Evolutionary conservation across 2,888 invertebrate genomes (phyloP), one percentile per base, ranked within the genome.

Genomic region (Crocallis elinguaria): DNA sequence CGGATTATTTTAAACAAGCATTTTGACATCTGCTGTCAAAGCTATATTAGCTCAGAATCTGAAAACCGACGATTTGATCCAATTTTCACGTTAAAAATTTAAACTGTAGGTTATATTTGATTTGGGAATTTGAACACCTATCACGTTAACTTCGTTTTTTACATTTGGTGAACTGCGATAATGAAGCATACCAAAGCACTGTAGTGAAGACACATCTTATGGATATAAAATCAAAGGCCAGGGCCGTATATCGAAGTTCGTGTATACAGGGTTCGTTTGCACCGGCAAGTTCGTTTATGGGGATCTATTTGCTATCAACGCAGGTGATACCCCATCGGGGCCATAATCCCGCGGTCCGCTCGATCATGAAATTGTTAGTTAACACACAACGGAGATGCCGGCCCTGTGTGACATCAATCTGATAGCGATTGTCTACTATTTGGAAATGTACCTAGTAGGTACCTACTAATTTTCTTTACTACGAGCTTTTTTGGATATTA

Each of bases 351-450:
- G 49, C 48, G 49, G 57, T 38, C 57, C 60, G 62, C 54, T 64
- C 64, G 55, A 53, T 64, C 68, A 63, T 66, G 62, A 71, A 71
- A 71, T 71, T 68, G 68, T 59, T 71, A 69, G 69, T 71, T 68
- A 71, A 67, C 63, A 38, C 52, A 36, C 46, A 39, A 52, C 42
- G 42, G 27, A 29, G 48, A 19, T 43, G 33, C 38, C 43, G 19
- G 17, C 19, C 29, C 44, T 21, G 35, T 9, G 13, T 36, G 41
- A 32, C 25, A 19, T 29, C 14, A 25, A 14, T 27, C 7, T 19
- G 27, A 29, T 49, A 16, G 35, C n/a, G 23, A 16, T 25, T 39
- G 23, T 23, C 23, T 14, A 12, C 3, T n/a, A 25, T 2, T 25
- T 6, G 7, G 11, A 11, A 29, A 2, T 29, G 11, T 29, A 29